phyloP scores from a whole-genome alignment of 2,888 invertebrate genomes.

The Malachius bipustulatus region DNA sequence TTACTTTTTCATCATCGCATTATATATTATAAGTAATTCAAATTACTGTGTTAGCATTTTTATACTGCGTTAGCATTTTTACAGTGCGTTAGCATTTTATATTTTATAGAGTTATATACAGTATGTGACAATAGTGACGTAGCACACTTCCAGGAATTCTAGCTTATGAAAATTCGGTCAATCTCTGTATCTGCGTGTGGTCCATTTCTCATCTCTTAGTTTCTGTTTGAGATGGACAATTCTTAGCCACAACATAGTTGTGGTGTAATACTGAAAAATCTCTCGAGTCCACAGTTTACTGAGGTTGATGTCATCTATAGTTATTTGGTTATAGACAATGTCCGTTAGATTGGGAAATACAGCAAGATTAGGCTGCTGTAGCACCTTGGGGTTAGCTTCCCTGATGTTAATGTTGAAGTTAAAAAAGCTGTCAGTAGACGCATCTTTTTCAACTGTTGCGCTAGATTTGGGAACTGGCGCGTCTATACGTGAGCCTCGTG shows the following conservation, averaged over 20 bases:
- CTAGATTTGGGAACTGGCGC: neutral
- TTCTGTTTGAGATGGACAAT: neutral
- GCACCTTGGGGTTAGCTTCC: neutral
- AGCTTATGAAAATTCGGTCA: too few relatives aligned
- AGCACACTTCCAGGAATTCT: too few relatives aligned
- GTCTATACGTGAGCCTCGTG: neutral
- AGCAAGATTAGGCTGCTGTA: neutral
- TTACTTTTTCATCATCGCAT: too few relatives aligned
- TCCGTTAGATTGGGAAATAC: neutral
- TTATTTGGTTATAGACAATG: neutral
- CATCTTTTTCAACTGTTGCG: neutral
- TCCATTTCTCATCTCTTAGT: conserved; percentile 1
- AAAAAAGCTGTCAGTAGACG: neutral
- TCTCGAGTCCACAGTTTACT: neutral
- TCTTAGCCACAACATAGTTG: conserved; percentile 1
- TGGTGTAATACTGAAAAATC: too few relatives aligned
- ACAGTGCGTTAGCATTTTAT: too few relatives aligned
- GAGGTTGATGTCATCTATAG: neutral
- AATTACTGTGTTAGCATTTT: too few relatives aligned
- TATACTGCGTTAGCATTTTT: too few relatives aligned
- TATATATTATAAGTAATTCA: too few relatives aligned
- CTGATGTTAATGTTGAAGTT: conserved; percentile 1
- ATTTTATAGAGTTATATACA: too few relatives aligned
- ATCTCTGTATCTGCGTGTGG: too few relatives aligned
- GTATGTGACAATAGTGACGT: too few relatives aligned